Evolutionary conservation across 2,113 vertebrate genomes (phyloP).

Genomic region (Stegastes partitus): DNA sequence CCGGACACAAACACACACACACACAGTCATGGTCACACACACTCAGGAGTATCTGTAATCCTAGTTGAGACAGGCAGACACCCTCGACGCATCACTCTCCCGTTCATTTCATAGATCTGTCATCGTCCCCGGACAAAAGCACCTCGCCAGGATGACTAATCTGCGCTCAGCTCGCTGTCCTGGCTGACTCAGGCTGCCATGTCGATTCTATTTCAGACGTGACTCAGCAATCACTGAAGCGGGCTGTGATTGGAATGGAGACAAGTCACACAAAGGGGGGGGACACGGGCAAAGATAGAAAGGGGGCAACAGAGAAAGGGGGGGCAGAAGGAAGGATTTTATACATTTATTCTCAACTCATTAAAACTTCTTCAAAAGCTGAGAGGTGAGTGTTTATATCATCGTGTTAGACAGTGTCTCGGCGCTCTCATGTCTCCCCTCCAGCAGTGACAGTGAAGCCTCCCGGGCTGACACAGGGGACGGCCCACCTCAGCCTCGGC

Average conservation of each 20-base stretch:
- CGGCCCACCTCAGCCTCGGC: conserved; percentile 62
- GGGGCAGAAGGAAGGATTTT: not conserved
- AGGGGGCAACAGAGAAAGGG: conserved; percentile 24
- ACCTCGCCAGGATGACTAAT: conserved; percentile 81
- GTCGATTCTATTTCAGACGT: conserved; percentile 78
- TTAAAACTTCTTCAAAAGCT: conserved; percentile 70
- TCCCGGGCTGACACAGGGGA: conserved; percentile 53
- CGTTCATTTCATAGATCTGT: conserved; percentile 71
- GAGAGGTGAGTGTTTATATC: conserved; percentile 46
- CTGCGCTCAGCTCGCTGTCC: conserved; percentile 76
- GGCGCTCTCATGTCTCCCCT: conserved; percentile 7
- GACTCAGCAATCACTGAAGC: conserved; percentile 74
- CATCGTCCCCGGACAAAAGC: conserved; percentile 74
- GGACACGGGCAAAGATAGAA: conserved; percentile 54
- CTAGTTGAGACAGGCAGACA: conserved; percentile 75
- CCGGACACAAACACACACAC: conserved; percentile 40
- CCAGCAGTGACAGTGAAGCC: conserved; percentile 46
- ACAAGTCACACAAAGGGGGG: conserved; percentile 68
- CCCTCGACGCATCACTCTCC: conserved; percentile 71
- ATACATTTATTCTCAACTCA: conserved; percentile 65
- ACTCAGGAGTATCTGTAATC: conserved; percentile 67
- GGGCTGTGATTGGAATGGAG: conserved; percentile 78
- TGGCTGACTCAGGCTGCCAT: conserved; percentile 81
- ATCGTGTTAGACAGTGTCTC: conserved; percentile 16
- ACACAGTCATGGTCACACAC: conserved; percentile 43